Evolutionary conservation across 2,113 vertebrate species (phyloP).

Genomic region (Piprites chloris): DNA sequence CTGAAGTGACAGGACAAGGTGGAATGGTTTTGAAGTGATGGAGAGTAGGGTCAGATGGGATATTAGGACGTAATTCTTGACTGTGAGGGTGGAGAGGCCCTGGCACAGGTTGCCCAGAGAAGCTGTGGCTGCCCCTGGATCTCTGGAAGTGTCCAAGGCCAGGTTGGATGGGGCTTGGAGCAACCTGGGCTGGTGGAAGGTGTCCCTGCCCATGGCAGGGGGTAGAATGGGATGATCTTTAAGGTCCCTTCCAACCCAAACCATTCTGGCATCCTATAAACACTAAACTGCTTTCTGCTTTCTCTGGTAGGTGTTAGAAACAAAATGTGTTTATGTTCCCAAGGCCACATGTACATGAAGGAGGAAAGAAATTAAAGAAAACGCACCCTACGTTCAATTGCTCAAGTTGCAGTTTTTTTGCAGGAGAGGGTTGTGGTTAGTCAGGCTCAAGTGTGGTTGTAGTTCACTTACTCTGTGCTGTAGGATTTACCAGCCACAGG

Average conservation of each 20-base stretch:
- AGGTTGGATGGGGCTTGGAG: not conserved
- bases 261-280: not conserved
- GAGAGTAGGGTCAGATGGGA: not conserved
- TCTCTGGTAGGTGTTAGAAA: not conserved
- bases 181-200: not conserved
- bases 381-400: not conserved
- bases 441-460: not conserved
- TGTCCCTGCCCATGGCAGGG: not conserved
- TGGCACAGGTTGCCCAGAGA: not conserved
- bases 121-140: not conserved
- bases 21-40: not conserved
- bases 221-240: not conserved
- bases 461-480: not conserved
- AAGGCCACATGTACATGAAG: not conserved
- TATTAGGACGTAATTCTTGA: not conserved
- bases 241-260: not conserved
- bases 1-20: not conserved
- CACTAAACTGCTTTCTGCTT: not conserved
- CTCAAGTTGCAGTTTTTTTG: not conserved
- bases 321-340: not conserved
- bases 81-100: not conserved
- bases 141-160: not conserved
- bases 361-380: not conserved
- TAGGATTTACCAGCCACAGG: not conserved
- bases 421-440: not conserved